Evolutionary conservation across 2,888 invertebrate species (phyloP).

Genomic region (Nemotelus pantherinus): DNA sequence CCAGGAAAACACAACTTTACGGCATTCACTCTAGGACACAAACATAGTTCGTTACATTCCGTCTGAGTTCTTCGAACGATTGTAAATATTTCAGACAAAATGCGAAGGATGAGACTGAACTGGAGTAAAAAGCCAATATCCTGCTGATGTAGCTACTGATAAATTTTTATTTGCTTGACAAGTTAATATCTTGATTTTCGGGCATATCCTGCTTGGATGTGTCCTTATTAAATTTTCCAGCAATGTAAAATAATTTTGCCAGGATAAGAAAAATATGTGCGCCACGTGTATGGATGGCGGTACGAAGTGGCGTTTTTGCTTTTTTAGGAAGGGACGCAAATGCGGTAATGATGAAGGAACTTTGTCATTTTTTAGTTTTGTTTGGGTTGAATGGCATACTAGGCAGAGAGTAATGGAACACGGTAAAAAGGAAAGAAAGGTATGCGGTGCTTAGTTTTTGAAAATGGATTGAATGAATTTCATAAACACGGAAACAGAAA

Average conservation of each 20-base stretch:
- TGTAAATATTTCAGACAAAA: not conserved
- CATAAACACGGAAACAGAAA: not conserved
- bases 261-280: conserved; percentile 32
- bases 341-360: not conserved
- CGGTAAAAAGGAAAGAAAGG: not conserved
- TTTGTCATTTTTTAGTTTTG: not conserved
- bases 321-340: not conserved
- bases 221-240: conserved; percentile 54
- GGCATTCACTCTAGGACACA: not conserved
- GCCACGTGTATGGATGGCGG: conserved; percentile 30
- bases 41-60: not conserved
- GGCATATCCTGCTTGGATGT: not conserved
- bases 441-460: not conserved
- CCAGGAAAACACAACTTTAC: not conserved
- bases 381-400: not conserved
- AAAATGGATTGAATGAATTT: not conserved
- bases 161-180: conserved; percentile 57
- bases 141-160: conserved; percentile 51
- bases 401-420: not conserved
- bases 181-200: conserved; percentile 55
- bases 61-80: not conserved
- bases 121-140: conserved; percentile 30
- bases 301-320: not conserved
- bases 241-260: conserved; percentile 42
- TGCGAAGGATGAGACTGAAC: not conserved